phyloP scores from a whole-genome alignment of 1,140 invertebrate genomes.

The Bombyx mandarina region DNA sequence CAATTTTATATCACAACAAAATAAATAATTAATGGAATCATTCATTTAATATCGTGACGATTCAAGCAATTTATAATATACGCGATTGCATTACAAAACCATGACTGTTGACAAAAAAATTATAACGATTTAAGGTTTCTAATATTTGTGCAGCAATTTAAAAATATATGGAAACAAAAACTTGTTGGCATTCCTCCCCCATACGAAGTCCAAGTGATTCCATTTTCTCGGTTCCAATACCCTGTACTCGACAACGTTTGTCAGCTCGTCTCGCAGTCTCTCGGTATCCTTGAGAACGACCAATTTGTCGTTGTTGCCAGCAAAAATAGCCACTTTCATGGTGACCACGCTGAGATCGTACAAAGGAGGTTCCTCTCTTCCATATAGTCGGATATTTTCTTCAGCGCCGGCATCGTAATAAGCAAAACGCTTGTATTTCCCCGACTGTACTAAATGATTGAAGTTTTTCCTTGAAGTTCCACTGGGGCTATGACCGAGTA shows the following conservation, averaged over 20 bases:
- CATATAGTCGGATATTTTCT: slow-evolving; percentile 65
- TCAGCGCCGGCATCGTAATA: slow-evolving; percentile 64
- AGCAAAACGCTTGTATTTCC: slow-evolving; percentile 37
- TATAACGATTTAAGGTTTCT: too few species aligned
- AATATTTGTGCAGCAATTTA: too few species aligned
- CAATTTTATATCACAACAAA: too few species aligned
- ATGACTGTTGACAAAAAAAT: too few species aligned
- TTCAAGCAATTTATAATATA: too few species aligned
- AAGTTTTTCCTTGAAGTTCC: slow-evolving; percentile 75
- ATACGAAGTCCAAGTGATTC: slow-evolving; percentile 61
- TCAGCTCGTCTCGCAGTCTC: slow-evolving; percentile 38
- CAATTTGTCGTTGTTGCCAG: slow-evolving; percentile 72
- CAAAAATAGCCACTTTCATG: slow-evolving; percentile 72
- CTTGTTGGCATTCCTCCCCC: slow-evolving; percentile 4
- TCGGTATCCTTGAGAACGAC: slow-evolving; percentile 72
- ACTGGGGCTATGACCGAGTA: slow-evolving; percentile 14
- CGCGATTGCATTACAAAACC: too few species aligned
- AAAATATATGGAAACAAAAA: not conserved
- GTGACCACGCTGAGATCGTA: slow-evolving; percentile 70
- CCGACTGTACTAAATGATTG: slow-evolving; percentile 72
- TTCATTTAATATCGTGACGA: too few species aligned
- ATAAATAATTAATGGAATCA: too few species aligned
- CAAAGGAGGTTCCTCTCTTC: slow-evolving; percentile 54
- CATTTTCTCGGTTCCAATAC: slow-evolving; percentile 24
- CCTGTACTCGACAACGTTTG: slow-evolving; percentile 50